phyloP scores from a whole-genome alignment of 2,888 invertebrate genomes.

The Harpalus rufipes region DNA sequence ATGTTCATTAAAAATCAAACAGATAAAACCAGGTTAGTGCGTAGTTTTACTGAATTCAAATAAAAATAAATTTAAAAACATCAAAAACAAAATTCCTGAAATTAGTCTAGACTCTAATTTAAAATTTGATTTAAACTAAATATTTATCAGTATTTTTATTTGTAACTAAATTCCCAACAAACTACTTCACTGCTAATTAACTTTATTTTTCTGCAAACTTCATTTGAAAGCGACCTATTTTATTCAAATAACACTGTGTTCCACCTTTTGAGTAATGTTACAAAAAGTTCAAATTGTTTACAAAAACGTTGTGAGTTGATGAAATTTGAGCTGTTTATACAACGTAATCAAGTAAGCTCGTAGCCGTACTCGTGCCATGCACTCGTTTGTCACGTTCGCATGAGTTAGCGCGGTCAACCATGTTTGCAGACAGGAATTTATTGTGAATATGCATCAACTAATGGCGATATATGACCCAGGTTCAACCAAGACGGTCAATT shows the following conservation, averaged over 20 bases:
- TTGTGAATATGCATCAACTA: constrained; percentile 57
- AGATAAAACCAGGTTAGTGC: not conserved
- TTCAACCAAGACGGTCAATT: constrained; percentile 39
- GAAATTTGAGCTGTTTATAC: constrained; percentile 43
- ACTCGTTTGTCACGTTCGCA: constrained; percentile 50
- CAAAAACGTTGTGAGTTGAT: constrained; percentile 26
- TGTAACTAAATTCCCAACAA: not conserved
- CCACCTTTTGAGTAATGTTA: not conserved
- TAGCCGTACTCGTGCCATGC: constrained; percentile 17
- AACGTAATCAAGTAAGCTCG: constrained; percentile 33
- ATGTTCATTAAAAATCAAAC: not conserved
- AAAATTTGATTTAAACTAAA: not conserved
- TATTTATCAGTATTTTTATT: not conserved
- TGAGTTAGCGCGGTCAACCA: constrained; percentile 53
- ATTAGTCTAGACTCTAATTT: not conserved
- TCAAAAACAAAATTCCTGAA: not conserved
- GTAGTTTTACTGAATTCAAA: not conserved
- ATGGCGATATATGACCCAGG: constrained; percentile 43
- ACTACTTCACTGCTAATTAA: not conserved
- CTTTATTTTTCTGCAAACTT: not conserved
- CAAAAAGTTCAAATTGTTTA: not conserved
- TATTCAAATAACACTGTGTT: too few relatives aligned
- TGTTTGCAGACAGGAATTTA: constrained; percentile 48
- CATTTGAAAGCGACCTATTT: not conserved
- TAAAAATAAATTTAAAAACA: not conserved